phyloP scores from a whole-genome alignment of 37 sponge, comb jelly and placozoan genomes.

The Aphrocallistes beatrix region DNA sequence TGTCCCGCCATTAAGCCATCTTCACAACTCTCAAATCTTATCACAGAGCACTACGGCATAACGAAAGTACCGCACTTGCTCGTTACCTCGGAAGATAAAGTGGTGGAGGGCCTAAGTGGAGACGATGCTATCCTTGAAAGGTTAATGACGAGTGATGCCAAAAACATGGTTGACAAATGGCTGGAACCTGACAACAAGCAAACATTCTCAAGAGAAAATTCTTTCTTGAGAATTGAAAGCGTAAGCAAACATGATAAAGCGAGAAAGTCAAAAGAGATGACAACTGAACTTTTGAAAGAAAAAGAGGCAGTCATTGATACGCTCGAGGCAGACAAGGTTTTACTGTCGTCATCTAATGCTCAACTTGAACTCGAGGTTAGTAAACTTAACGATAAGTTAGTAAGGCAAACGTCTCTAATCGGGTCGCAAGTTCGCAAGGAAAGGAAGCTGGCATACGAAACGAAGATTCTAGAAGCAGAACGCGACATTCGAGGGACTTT shows the following conservation, averaged over 20 bases:
- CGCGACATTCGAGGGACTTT: background rate
- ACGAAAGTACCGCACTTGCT: background rate
- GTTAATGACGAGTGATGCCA: background rate
- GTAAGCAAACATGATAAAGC: background rate
- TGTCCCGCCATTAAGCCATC: background rate
- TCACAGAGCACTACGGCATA: background rate
- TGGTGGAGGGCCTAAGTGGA: background rate
- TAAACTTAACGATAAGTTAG: background rate
- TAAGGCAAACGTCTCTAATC: background rate
- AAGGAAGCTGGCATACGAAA: background rate
- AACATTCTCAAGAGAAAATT: background rate
- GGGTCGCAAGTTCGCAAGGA: background rate
- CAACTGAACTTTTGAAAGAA: background rate
- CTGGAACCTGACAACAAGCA: background rate
- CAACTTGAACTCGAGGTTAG: background rate
- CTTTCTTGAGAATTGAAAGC: background rate
- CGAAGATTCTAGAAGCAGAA: background rate
- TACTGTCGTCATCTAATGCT: background rate
- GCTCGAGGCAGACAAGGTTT: background rate
- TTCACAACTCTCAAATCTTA: background rate
- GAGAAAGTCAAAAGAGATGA: background rate
- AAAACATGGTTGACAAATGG: background rate
- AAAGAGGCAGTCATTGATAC: background rate
- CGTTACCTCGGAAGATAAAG: background rate
- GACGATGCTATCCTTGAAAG: background rate